A percentile compares a stretch with the other conserved stretches of the same genome.
Evolutionary conservation across 2,113 vertebrate genomes (phyloP).

Genomic region (Prietella phreatophila): DNA sequence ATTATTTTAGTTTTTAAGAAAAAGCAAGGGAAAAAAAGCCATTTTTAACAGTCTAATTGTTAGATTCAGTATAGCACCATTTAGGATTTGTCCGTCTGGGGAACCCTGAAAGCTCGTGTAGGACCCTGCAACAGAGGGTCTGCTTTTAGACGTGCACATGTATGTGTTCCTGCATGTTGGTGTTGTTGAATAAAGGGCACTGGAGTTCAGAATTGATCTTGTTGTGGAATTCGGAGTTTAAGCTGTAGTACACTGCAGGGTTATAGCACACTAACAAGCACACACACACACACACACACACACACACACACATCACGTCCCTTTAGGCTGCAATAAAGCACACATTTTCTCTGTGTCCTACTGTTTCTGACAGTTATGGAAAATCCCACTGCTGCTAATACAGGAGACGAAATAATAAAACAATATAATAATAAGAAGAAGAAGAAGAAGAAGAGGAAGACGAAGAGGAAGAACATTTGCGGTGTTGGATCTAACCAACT

Average conservation of each 20-base stretch:
- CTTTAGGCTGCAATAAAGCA: not conserved
- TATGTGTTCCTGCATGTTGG: not conserved
- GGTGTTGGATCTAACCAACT: not conserved
- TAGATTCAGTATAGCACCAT: not conserved
- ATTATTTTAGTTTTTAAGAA: not conserved
- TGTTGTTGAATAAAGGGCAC: slow-evolving; percentile 42
- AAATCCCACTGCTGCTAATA: not conserved
- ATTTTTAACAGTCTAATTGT: not conserved
- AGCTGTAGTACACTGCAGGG: slow-evolving; percentile 36
- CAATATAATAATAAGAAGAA: too few species aligned
- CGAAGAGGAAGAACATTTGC: too few species aligned
- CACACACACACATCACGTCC: slow-evolving; percentile 34
- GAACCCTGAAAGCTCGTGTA: not conserved
- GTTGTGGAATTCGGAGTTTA: slow-evolving; percentile 55
- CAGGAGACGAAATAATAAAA: not conserved
- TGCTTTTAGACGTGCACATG: not conserved
- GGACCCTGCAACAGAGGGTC: not conserved
- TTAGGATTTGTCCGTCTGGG: not conserved
- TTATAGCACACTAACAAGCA: slow-evolving; percentile 21
- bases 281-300: not conserved
- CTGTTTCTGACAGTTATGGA: not conserved
- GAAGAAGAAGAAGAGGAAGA: too few species aligned
- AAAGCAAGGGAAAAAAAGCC: not conserved
- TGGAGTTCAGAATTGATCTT: slow-evolving; percentile 55
- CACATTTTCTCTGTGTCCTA: not conserved